Evolutionary conservation across 2,888 invertebrate species (phyloP).

Genomic region (Epinotia bilunana): DNA sequence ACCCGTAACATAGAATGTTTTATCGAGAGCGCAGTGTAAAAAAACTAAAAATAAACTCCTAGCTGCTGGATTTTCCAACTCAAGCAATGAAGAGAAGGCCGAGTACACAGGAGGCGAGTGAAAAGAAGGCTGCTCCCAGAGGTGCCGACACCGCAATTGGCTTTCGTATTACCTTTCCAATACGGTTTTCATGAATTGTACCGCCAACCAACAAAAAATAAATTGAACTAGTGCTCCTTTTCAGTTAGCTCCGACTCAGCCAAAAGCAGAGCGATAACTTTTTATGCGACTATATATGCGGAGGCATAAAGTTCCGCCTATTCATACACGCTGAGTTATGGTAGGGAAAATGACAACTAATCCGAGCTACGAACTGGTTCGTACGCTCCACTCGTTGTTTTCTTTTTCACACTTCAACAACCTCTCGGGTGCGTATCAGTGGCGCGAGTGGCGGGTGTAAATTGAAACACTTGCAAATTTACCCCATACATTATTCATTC

Average conservation of each 20-base stretch:
- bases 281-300: conserved; percentile 30
- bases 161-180: conserved; percentile 50
- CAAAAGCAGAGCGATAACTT: conserved; percentile 39
- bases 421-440: conserved; percentile 74
- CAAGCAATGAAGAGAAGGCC: conserved; percentile 48
- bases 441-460: conserved; percentile 80
- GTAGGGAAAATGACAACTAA: conserved; percentile 45
- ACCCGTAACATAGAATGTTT: conserved; percentile 9
- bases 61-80: conserved; percentile 35
- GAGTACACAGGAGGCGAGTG: conserved; percentile 46
- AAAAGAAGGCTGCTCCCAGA: conserved; percentile 49
- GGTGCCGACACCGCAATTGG: conserved; percentile 52
- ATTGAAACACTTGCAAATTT: conserved; percentile 85
- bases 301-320: conserved; percentile 33
- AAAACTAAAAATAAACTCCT: conserved; percentile 40
- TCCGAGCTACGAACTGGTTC: conserved; percentile 49
- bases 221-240: conserved; percentile 46
- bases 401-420: conserved; percentile 80
- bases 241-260: conserved; percentile 36
- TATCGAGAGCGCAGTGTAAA: conserved; percentile 25
- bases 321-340: conserved; percentile 38
- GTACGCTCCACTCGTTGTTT: conserved; percentile 69
- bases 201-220: conserved; percentile 44
- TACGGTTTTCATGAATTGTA: conserved; percentile 48
- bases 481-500: conserved; percentile 83